Percentiles rank a stretch among this genome's conserved stretches.
phyloP scores from a whole-genome alignment of 2,888 invertebrate species.

The Hipparchia semele region DNA sequence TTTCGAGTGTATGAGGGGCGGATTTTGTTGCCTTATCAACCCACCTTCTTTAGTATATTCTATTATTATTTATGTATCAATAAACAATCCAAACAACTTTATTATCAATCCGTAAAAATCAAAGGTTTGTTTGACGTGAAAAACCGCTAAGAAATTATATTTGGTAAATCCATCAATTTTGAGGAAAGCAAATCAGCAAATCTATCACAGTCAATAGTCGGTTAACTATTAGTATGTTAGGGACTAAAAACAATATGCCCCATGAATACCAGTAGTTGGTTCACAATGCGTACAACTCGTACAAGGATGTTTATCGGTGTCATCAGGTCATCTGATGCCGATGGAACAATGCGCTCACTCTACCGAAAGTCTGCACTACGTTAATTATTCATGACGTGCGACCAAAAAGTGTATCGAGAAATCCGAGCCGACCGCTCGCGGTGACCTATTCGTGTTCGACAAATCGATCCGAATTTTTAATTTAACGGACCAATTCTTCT shows the following conservation, averaged over 20 bases:
- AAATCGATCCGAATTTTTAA: slow-evolving; percentile 64
- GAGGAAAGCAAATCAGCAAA: neutral
- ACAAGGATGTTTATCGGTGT: slow-evolving; percentile 68
- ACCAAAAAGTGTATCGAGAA: slow-evolving; percentile 63
- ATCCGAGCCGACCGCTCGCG: slow-evolving; percentile 57
- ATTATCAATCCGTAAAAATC: neutral
- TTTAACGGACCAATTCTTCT: slow-evolving; percentile 51
- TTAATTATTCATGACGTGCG: slow-evolving; percentile 71
- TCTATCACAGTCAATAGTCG: neutral
- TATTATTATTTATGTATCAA: neutral
- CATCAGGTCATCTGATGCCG: slow-evolving; percentile 61
- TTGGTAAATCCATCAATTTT: neutral
- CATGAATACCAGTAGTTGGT: slow-evolving; percentile 17
- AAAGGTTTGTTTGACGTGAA: no score
- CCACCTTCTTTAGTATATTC: no score
- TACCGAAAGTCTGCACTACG: slow-evolving; percentile 46
- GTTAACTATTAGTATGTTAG: neutral
- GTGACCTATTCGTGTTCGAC: slow-evolving; percentile 61
- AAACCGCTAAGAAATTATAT: neutral
- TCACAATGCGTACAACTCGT: slow-evolving; percentile 30
- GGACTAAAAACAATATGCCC: slow-evolving; percentile 10
- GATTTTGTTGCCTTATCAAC: no score
- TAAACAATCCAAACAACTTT: neutral
- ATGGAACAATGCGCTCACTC: slow-evolving; percentile 57
- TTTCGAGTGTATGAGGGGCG: no score